Percentiles rank a stretch among this genome's conserved stretches.
phyloP scores from a whole-genome alignment of 37 sponge, comb jelly and placozoan species.

The Ianthella basta region DNA sequence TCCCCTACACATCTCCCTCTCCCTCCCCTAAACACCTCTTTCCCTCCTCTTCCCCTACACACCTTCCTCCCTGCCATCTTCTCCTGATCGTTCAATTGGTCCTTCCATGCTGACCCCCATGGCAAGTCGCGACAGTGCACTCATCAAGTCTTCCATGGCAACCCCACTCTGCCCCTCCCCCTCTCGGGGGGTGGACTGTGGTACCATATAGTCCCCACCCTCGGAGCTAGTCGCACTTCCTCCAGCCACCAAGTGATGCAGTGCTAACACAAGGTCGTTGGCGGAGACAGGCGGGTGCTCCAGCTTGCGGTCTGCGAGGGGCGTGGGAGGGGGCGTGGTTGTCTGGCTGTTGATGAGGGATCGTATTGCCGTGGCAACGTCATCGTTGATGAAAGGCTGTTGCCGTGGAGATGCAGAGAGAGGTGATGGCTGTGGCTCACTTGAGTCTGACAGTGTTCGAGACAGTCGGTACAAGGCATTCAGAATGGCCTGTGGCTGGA shows the following conservation, averaged over 20 bases:
- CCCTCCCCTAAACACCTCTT: too few species aligned
- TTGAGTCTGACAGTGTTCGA: conserved; percentile 5
- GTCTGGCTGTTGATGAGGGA: conserved; percentile 30
- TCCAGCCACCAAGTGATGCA: conserved; percentile 9
- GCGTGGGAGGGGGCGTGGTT: conserved; percentile 28
- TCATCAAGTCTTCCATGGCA: conserved; percentile 24
- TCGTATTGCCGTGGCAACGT: conserved; percentile 27
- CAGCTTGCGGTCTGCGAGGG: conserved; percentile 12
- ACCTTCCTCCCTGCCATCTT: not conserved
- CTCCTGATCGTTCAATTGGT: not conserved
- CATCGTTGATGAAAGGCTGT: conserved; percentile 16
- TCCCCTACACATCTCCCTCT: too few species aligned
- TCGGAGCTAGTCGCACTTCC: not conserved
- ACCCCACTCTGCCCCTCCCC: conserved; percentile 15
- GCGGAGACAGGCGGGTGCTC: conserved; percentile 13
- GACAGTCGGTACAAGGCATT: conserved; percentile 7
- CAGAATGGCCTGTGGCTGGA: conserved; percentile 18
- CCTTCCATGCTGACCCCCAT: conserved; percentile 14
- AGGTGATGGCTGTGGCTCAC: not conserved
- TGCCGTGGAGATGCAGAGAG: conserved; percentile 13
- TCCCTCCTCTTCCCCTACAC: too few species aligned
- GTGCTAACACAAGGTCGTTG: conserved; percentile 14
- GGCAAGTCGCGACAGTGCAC: not conserved
- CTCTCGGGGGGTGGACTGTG: conserved; percentile 17
- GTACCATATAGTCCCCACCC: conserved; percentile 2